These are phyloP conservation scores for Drosophila ercepeae DNA, from an alignment of 1,140 invertebrate genomes.

Conservation along the genomic window DNA sequence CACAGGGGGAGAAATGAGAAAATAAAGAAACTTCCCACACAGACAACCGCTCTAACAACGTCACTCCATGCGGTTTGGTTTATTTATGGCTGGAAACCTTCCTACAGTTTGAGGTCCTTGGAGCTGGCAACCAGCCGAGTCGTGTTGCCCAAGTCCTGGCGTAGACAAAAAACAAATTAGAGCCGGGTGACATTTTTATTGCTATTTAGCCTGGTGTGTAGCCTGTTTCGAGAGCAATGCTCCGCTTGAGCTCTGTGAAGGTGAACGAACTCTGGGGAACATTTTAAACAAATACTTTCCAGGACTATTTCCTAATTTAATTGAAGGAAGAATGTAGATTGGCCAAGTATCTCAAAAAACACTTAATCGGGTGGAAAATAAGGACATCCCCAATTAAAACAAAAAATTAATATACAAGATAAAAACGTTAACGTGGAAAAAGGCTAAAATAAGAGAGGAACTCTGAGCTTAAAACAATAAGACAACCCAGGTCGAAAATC, in stretches of 20 bases:
- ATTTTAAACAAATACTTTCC: conserved; percentile 6
- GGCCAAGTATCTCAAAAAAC: conserved; percentile 4
- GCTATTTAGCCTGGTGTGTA: conserved; percentile 52
- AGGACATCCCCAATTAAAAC: neutral
- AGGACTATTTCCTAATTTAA: conserved; percentile 18
- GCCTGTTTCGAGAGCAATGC: conserved; percentile 34
- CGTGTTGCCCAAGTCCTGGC: conserved; percentile 13
- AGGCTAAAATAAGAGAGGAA: conserved; percentile 22
- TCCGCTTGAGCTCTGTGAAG: conserved; percentile 7
- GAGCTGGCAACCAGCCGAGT: conserved; percentile 21
- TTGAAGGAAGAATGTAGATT: conserved; percentile 9
- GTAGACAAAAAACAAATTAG: conserved; percentile 71
- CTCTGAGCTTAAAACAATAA: conserved; percentile 26
- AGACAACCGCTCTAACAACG: conserved; percentile 5
- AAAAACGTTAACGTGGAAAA: conserved; percentile 48
- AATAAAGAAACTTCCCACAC: conserved; percentile 18
- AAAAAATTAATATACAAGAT: conserved; percentile 17
- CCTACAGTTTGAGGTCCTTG: conserved; percentile 36
- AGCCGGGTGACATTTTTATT: conserved; percentile 75
- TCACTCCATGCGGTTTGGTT: conserved; percentile 25
- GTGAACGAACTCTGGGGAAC: conserved; percentile 59
- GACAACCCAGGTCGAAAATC: conserved; percentile 4
- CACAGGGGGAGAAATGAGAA: conserved; percentile 4
- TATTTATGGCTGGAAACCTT: conserved; percentile 36
- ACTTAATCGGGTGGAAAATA: conserved; percentile 1